phyloP scores from a whole-genome alignment of 2,888 invertebrate genomes.

The Encarsia formosa region DNA sequence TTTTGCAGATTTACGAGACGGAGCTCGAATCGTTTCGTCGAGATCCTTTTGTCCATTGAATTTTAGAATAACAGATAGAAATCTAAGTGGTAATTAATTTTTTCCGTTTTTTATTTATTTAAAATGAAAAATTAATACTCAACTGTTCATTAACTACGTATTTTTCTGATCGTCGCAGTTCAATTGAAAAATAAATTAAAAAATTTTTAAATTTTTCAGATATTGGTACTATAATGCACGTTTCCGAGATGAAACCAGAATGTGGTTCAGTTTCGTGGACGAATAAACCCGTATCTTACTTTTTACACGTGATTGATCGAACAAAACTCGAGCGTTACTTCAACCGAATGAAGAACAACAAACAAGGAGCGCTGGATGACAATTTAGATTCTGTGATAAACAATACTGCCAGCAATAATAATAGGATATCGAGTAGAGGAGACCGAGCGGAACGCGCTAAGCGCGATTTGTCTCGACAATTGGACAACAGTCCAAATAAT shows the following conservation, averaged over 20 bases:
- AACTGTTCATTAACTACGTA: too few relatives aligned
- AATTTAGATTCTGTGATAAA: constrained; percentile 51
- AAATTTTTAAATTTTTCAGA: constrained; percentile 59
- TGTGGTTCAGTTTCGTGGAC: constrained; percentile 99
- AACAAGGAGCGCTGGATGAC: constrained; percentile 46
- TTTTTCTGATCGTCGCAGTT: too few relatives aligned
- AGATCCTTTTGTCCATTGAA: constrained; percentile 99
- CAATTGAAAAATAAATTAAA: too few relatives aligned
- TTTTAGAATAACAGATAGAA: constrained; percentile 96
- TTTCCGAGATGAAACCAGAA: constrained; percentile 91
- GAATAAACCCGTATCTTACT: constrained; percentile 97
- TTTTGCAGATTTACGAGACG: constrained; percentile 93
- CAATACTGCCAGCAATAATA: constrained; percentile 50
- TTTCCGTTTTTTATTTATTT: too few relatives aligned
- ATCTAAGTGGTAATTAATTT: constrained; percentile 80
- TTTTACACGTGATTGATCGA: constrained; percentile 95
- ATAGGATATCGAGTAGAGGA: constrained; percentile 41
- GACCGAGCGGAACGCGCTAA: constrained; percentile 54
- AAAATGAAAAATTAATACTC: too few relatives aligned
- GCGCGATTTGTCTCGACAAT: constrained; percentile 55
- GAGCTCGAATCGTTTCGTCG: constrained; percentile 95
- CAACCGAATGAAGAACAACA: constrained; percentile 80
- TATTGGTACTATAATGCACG: constrained; percentile 98
- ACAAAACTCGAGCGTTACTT: constrained; percentile 96
- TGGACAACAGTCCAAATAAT: constrained; percentile 52